phyloP scores from a whole-genome alignment of 2,888 invertebrate genomes.

The Eupeodes luniger region DNA sequence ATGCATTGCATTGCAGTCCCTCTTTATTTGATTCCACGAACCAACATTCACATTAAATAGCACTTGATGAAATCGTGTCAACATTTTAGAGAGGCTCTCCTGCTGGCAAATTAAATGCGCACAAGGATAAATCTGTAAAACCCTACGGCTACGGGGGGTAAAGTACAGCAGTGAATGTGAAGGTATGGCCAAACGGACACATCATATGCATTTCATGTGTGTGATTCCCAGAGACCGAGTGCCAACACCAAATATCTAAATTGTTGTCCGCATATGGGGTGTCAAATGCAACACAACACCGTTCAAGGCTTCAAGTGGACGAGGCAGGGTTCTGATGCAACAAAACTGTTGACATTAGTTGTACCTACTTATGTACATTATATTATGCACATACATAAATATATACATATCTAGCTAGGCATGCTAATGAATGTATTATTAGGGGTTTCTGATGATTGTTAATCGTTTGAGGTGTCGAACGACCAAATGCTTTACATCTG shows the following conservation, averaged over 20 bases:
- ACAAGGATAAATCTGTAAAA: slow-evolving; percentile 15
- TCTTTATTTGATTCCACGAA: slow-evolving; percentile 23
- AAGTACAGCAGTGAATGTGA: not conserved
- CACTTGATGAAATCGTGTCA: slow-evolving; percentile 66
- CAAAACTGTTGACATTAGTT: slow-evolving; percentile 56
- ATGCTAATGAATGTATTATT: slow-evolving; percentile 66
- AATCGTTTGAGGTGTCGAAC: slow-evolving; percentile 63
- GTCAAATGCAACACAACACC: slow-evolving; percentile 30
- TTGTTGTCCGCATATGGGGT: slow-evolving; percentile 22
- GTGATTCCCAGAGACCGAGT: slow-evolving; percentile 19
- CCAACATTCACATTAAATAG: slow-evolving; percentile 1
- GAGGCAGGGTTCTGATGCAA: slow-evolving; percentile 20
- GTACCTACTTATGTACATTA: not conserved
- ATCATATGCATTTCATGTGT: slow-evolving; percentile 60
- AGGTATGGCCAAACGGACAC: slow-evolving; percentile 11
- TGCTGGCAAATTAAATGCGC: slow-evolving; percentile 53
- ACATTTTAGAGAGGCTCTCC: slow-evolving; percentile 34
- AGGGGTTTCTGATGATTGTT: slow-evolving; percentile 38
- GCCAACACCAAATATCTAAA: not conserved
- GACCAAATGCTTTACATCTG: slow-evolving; percentile 44
- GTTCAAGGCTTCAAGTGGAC: not conserved
- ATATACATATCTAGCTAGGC: no score
- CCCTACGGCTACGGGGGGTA: slow-evolving; percentile 1
- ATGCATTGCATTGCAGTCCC: not conserved
- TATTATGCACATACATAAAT: no score